Conservation (phyloP, 1,140 invertebrate species). For the Temnothorax curvispinosus region DNA sequence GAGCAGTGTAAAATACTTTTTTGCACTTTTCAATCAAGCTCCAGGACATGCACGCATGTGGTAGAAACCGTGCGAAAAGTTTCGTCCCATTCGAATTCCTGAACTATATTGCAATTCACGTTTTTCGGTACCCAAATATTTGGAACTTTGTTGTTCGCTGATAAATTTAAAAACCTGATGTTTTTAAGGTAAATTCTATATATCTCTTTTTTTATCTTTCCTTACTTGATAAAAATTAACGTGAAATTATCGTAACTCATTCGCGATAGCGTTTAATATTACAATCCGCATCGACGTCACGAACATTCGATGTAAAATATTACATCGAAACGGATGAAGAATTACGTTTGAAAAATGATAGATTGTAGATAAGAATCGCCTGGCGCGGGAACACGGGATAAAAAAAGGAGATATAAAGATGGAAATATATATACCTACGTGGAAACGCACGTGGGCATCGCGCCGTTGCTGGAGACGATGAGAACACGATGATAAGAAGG, state of each 20-base stretch:
- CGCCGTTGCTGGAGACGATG: slow-evolving; percentile 18
- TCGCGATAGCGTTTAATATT: neutral
- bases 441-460: slow-evolving; percentile 5
- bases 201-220: neutral
- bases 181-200: neutral
- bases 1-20: neutral
- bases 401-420: slow-evolving; percentile 17
- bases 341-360: slow-evolving; percentile 55
- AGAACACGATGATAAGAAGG: slow-evolving; percentile 49
- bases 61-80: slow-evolving; percentile 5
- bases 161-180: neutral
- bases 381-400: neutral
- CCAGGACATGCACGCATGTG: neutral
- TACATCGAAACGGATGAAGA: neutral
- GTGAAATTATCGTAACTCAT: neutral
- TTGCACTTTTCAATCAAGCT: slow-evolving; percentile 29
- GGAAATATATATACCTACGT: slow-evolving; percentile 14
- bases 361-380: slow-evolving; percentile 19
- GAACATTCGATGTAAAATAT: neutral
- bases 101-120: slow-evolving; percentile 11
- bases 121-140: slow-evolving; percentile 7
- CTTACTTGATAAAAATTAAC: neutral
- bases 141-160: neutral
- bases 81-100: slow-evolving; percentile 22
- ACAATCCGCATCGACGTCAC: neutral